These are phyloP conservation scores for Lucifuga dentata DNA, from an alignment of 2,113 vertebrate species.

Conservation along the genomic window DNA sequence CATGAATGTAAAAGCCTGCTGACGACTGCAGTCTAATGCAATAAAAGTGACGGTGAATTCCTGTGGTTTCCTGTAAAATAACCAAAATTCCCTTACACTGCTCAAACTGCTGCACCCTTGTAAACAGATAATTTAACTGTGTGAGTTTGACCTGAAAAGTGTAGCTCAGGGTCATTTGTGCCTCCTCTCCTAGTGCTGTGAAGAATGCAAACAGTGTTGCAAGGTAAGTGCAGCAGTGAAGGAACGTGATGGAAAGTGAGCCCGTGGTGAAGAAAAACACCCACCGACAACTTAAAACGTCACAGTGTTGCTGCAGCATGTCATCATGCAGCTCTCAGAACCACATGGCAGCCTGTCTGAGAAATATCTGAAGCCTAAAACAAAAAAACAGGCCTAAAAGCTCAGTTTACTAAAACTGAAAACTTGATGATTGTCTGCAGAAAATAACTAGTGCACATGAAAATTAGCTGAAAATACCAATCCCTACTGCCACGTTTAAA, in stretches of 20 bases:
- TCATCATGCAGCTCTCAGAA: neutral
- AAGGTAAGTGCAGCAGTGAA: neutral
- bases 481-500: no score
- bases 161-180: neutral
- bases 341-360: neutral
- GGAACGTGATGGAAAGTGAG: neutral
- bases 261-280: neutral
- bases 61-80: neutral
- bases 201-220: constrained; percentile 17
- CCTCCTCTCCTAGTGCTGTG: neutral
- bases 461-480: no score
- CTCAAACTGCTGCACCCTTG: no score
- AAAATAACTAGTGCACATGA: no score
- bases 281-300: neutral
- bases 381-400: neutral
- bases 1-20: no score
- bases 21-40: no score
- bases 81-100: no score
- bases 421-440: no score
- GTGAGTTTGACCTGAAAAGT: neutral
- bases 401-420: no score
- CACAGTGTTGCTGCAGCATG: neutral
- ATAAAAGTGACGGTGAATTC: neutral
- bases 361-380: neutral
- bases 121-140: neutral